Conservation (phyloP, 2,113 vertebrate species). For the Bagarius yarrelli region DNA sequence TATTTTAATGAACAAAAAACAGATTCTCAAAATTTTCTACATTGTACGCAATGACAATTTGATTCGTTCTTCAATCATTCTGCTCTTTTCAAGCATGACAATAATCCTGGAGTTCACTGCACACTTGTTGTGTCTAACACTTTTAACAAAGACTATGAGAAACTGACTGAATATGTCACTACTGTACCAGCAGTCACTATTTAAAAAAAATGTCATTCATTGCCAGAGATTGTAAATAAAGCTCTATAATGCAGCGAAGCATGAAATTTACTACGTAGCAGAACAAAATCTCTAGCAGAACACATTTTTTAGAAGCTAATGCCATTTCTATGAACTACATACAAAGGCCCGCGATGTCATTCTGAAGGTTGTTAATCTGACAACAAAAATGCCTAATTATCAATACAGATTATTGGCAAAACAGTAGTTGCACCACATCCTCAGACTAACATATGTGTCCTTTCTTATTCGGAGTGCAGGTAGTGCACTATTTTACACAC, state of each 20-base stretch:
- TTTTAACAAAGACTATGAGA: background rate
- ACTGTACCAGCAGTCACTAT: background rate
- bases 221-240: background rate
- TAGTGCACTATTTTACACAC: constrained; percentile 30
- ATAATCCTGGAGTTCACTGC: background rate
- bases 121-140: background rate
- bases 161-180: background rate
- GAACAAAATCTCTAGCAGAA: background rate
- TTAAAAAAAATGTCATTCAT: background rate
- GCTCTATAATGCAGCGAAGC: background rate
- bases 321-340: background rate
- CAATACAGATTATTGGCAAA: background rate
- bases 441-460: background rate
- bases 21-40: background rate
- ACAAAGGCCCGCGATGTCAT: background rate
- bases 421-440: background rate
- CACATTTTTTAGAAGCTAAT: background rate
- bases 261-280: no score
- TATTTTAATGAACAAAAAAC: no score
- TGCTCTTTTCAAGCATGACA: background rate
- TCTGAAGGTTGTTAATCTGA: background rate
- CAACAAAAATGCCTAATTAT: background rate
- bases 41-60: background rate
- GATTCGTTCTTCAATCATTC: background rate
- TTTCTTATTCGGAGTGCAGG: background rate